Conservation (phyloP, 2,113 vertebrate species). For the Pao palembangensis region DNA sequence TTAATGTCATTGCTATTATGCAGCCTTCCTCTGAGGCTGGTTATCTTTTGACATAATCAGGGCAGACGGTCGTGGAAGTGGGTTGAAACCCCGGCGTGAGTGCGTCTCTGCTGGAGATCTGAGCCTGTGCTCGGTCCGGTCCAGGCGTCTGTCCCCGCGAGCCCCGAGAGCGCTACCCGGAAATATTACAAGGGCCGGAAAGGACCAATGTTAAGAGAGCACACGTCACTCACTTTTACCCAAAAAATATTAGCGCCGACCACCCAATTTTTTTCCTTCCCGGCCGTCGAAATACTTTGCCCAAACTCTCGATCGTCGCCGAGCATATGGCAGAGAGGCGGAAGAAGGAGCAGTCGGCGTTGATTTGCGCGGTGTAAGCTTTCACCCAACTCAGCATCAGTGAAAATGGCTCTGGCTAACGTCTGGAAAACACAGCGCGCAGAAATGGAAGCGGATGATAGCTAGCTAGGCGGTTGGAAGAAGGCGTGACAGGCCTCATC, state of each 20-base stretch:
- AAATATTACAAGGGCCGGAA: slow-evolving; percentile 77
- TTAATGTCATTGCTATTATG: slow-evolving; percentile 1
- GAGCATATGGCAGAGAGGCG: slow-evolving; percentile 32
- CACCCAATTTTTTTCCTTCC: slow-evolving; percentile 59
- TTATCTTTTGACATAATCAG: not conserved
- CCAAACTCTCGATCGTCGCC: slow-evolving; percentile 22
- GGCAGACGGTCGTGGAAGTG: not conserved
- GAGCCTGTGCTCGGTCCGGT: slow-evolving; percentile 22
- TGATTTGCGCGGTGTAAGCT: slow-evolving; percentile 38
- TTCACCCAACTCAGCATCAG: slow-evolving; percentile 64
- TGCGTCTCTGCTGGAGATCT: not conserved
- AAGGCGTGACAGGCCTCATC: slow-evolving; percentile 78
- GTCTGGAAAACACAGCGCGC: slow-evolving; percentile 75
- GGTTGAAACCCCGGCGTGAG: not conserved
- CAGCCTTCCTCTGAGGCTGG: slow-evolving; percentile 1
- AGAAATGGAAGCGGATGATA: slow-evolving; percentile 70
- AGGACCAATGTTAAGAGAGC: slow-evolving; percentile 74
- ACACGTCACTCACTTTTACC: slow-evolving; percentile 78
- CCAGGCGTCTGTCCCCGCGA: slow-evolving; percentile 18
- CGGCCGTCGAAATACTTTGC: slow-evolving; percentile 50
- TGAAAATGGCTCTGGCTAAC: slow-evolving; percentile 74
- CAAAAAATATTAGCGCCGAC: slow-evolving; percentile 68
- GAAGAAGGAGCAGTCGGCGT: slow-evolving; percentile 33
- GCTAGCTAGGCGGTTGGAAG: slow-evolving; percentile 66
- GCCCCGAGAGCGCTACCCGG: slow-evolving; percentile 69